Conservation (phyloP, 2,888 invertebrate species). For the Tetheella fluctuosa region DNA sequence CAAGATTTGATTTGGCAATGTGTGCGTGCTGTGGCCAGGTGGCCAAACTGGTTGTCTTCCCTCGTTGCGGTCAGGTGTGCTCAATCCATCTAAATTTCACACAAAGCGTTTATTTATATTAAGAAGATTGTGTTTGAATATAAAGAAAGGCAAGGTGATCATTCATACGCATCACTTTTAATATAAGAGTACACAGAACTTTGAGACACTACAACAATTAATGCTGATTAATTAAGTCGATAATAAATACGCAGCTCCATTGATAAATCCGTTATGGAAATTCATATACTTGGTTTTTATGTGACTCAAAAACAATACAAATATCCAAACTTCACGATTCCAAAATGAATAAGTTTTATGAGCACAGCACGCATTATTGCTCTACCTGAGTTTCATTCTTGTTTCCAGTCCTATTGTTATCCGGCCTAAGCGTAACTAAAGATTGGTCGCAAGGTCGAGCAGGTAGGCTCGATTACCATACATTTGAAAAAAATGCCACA, state of each 20-base stretch:
- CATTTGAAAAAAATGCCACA: conserved; percentile 21
- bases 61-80: conserved; percentile 60
- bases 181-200: not conserved
- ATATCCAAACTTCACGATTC: not conserved
- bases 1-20: conserved; percentile 41
- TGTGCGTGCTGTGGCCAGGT: conserved; percentile 58
- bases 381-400: conserved; percentile 42
- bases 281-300: conserved; percentile 18
- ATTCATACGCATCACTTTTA: too few species aligned
- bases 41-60: conserved; percentile 71
- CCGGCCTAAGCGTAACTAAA: conserved; percentile 58
- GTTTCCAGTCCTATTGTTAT: conserved; percentile 59
- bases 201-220: not conserved
- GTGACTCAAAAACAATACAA: conserved; percentile 23
- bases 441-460: conserved; percentile 53
- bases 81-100: conserved; percentile 54
- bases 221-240: not conserved
- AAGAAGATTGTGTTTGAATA: conserved; percentile 2
- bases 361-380: conserved; percentile 14
- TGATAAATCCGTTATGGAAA: too few species aligned
- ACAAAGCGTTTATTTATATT: conserved; percentile 23
- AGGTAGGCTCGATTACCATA: conserved; percentile 48
- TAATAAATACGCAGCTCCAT: too few species aligned
- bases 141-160: conserved; percentile 9
- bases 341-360: conserved; percentile 2